Base-by-base conservation (phyloP, 2,888 invertebrate genomes). In the Pseudolycoriella hygida region DNA sequence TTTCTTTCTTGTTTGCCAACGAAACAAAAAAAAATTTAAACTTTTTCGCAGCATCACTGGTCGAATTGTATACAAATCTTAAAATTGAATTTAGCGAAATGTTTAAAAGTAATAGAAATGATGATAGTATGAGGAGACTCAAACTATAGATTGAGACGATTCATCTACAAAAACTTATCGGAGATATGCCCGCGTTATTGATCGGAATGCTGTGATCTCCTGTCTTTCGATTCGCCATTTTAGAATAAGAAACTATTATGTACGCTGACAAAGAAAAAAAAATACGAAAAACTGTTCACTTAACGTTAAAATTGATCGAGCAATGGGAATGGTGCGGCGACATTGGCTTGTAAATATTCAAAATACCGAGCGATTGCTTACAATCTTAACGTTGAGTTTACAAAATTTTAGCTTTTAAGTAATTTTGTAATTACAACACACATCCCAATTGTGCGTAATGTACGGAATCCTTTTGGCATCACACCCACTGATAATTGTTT, bases 41-140 rank as follows among this genome's bases (percentile, higher is more conserved):
- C 37, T 42, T 43, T 46, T 47, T 45, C 45, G 31, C 47, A 43
- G 43, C 47, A 31, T 39, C 19, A 44, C 43, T 42, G 31, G 46
- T 25, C 8, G 19, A 37, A 44, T 19, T 37, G 15, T 34, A n/a
- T n/a, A 32, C 31, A 39, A 32, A 5, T 25, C 17, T 37, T 37
- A 17, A n/a, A 14, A 14, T 25, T 34, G 8, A 37, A 17, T 44
- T 14, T 42, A 40, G 2, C n/a, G n/a, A 38, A 45, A 8, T 25
- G 4, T 25, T 25, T 25, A 25, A 25, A 47, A 20, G 15, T 11
- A 37, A 32, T n/a, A 42, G 31, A 20, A 25, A 30, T 42, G 34
- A 34, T 34, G 34, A 34, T 34, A 12, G n/a, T 34, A 12, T 34
- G 34, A 34, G 3, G 15, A 8, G 5, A 25, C 25, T 25, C 25